A percentile compares a stretch with the other conserved stretches of the same genome.
Evolutionary conservation across 2,113 vertebrate genomes (phyloP).

Genomic region (Cyphomyrus discorhynchus): DNA sequence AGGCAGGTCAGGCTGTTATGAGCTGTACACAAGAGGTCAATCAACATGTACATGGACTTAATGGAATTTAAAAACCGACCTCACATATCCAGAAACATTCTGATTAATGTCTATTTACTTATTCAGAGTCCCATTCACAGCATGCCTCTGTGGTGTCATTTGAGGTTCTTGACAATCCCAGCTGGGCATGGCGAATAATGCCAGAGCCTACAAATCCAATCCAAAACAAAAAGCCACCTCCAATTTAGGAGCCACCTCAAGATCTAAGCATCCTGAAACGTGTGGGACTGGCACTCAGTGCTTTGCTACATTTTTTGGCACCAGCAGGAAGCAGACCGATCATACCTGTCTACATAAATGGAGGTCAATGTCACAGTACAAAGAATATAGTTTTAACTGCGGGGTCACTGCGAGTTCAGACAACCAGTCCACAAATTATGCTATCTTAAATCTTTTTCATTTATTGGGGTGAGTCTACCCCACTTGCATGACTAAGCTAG

Average conservation of each 20-base stretch:
- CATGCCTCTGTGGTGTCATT: background rate
- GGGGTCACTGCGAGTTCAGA: background rate
- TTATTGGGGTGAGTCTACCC: background rate
- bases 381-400: background rate
- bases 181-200: background rate
- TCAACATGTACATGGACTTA: background rate
- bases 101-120: background rate
- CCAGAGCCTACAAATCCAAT: conserved; percentile 6
- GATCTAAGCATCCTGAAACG: background rate
- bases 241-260: background rate
- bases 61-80: background rate
- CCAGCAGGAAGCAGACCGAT: background rate
- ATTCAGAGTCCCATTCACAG: background rate
- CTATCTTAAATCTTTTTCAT: background rate
- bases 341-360: background rate
- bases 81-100: background rate
- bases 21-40: background rate
- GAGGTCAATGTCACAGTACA: background rate
- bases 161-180: background rate
- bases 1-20: background rate
- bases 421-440: background rate
- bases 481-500: background rate
- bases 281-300: background rate
- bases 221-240: background rate
- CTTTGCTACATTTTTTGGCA: background rate